Evolutionary conservation across 1,140 invertebrate species (phyloP), one percentile per base, ranked within the genome.

Genomic region (Araneus ventricosus): DNA sequence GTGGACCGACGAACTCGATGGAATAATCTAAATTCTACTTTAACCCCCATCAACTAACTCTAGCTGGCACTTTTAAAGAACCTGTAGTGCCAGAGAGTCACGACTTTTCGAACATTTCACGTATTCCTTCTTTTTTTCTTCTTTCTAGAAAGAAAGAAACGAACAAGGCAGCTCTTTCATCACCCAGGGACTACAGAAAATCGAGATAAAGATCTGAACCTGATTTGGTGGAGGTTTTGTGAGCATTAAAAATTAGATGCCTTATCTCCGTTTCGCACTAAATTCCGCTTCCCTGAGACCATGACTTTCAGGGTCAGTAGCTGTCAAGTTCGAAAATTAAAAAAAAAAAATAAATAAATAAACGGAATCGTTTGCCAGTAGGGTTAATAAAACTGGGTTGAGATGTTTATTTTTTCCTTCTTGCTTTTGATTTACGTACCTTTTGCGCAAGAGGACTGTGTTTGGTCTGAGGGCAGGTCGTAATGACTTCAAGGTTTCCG

Each of bases 181-280:
- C 17, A n/a, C 4, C 30, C 80, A 59, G 59, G 27, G 10, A 30
- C 24, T 30, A 61, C 84, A 63, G 34, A 7, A n/a, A 63, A 30
- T 61, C n/a, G 24, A 86, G 84, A 86, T 86, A 57, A 59, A 10
- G 5, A 86, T 86, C 84, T 57, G 45, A 57, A 57, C 41, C n/a
- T 59, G 57, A 30, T 24, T 14, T 52, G 52, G 20, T 37, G 84
- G 52, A 61, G 24, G 84, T 63, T 52, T 86, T 86, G 57, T 86
- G 84, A 37, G 84, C 52, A 57, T 61, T 86, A 86, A 86, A 86
- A 86, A 86, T 86, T 86, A 86, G 84, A 86, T 61, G 57, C 24
- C 59, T 75, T 75, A 86, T 86, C 84, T 59, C 5, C 30, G 27
- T 37, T 75, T 75, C 34, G 45, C 84, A 27, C 52, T 86, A 61